phyloP scores from a whole-genome alignment of 2,113 vertebrate species.

The Melanocharis versteri region DNA sequence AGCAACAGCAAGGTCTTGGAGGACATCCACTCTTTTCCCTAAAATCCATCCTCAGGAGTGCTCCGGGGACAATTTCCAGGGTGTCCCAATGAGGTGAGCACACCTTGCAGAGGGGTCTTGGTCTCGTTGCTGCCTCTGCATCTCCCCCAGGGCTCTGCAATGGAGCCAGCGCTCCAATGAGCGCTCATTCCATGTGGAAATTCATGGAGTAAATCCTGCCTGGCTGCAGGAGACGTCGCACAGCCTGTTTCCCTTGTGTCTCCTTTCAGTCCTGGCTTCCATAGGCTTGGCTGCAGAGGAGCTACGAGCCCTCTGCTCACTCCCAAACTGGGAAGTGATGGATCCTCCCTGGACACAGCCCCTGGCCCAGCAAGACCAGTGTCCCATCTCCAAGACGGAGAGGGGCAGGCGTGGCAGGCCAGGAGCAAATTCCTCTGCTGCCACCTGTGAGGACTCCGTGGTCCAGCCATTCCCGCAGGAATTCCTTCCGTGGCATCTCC shows the following conservation, averaged over 20 bases:
- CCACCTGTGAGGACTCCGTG: not conserved
- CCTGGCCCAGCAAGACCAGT: not conserved
- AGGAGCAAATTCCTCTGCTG: not conserved
- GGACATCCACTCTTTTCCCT: not conserved
- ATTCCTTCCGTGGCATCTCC: not conserved
- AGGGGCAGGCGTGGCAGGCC: not conserved
- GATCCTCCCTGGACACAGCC: not conserved
- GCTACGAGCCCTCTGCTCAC: not conserved
- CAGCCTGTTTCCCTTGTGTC: not conserved
- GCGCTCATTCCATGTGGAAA: rapidly evolving
- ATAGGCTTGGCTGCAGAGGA: not conserved
- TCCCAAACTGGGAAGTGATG: not conserved
- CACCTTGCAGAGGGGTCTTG: not conserved
- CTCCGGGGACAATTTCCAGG: not conserved
- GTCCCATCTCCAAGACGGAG: not conserved
- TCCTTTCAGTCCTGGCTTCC: not conserved
- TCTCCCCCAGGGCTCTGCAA: not conserved
- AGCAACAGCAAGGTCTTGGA: not conserved
- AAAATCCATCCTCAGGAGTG: not conserved
- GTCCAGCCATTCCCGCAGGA: not conserved
- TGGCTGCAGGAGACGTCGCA: not conserved
- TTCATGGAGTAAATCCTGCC: not conserved
- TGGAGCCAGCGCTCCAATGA: not conserved
- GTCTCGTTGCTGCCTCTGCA: not conserved
- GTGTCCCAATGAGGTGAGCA: rapidly evolving